These are phyloP conservation scores for Pachypeltis micranthus DNA, from an alignment of 1,140 invertebrate genomes.

Conservation along the genomic window DNA sequence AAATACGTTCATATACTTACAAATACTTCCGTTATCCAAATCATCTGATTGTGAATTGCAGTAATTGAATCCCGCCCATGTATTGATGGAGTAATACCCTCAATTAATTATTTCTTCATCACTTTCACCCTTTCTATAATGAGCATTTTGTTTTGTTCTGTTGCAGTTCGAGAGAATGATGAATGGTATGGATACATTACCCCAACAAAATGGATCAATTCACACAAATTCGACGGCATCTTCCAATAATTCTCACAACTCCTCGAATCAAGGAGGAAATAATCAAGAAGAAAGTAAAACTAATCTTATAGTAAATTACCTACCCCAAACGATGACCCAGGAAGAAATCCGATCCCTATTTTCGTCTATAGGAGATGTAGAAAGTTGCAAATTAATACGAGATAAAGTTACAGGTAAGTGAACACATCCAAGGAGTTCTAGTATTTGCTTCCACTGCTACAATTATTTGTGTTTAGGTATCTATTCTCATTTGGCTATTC, in stretches of 20 bases:
- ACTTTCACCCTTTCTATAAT: too few species aligned
- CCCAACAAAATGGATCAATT: conserved; percentile 50
- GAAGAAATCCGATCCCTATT: conserved; percentile 96
- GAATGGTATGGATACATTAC: conserved; percentile 64
- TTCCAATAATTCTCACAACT: conserved; percentile 31
- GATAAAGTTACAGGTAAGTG: conserved; percentile 91
- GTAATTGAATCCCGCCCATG: too few species aligned
- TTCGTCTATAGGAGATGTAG: conserved; percentile 94
- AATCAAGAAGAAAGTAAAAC: conserved; percentile 86
- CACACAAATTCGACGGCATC: conserved; percentile 33
- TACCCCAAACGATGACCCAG: conserved; percentile 99
- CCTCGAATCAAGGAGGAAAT: conserved; percentile 35
- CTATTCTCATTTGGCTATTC: too few species aligned
- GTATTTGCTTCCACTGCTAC: too few species aligned
- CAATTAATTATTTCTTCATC: too few species aligned
- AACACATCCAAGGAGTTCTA: too few species aligned
- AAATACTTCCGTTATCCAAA: too few species aligned
- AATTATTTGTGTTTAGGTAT: too few species aligned
- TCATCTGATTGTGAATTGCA: too few species aligned
- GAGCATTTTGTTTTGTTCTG: too few species aligned
- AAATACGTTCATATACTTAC: too few species aligned
- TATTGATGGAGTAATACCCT: too few species aligned
- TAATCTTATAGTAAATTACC: conserved; percentile 98
- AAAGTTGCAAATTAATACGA: conserved; percentile 96
- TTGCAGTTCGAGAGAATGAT: conserved; percentile 51